Conservation (phyloP, 2,888 invertebrate genomes). For the Eretmocerus hayati region DNA sequence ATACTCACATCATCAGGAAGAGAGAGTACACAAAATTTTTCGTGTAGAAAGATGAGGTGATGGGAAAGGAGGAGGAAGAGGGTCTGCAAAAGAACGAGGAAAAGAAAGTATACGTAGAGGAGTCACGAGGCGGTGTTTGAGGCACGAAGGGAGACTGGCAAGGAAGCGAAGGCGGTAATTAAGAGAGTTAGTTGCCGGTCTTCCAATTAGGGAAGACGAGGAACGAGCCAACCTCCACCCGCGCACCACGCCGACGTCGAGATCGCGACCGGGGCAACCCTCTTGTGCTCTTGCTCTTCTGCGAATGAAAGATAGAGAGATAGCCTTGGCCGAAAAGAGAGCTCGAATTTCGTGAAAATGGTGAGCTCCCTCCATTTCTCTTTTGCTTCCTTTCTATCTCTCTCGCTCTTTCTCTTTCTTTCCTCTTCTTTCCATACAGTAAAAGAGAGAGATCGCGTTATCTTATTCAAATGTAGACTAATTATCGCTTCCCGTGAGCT, state of each 20-base stretch:
- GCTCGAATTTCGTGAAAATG: neutral
- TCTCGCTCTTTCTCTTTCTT: too few species aligned
- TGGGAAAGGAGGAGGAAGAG: neutral
- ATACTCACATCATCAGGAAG: too few species aligned
- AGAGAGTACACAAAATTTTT: too few species aligned
- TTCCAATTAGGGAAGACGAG: slow-evolving; percentile 42
- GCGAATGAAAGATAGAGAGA: neutral
- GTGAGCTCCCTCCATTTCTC: slow-evolving; percentile 1
- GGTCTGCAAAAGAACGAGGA: slow-evolving; percentile 10
- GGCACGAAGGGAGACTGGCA: slow-evolving; percentile 22
- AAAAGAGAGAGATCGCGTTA: slow-evolving; percentile 16
- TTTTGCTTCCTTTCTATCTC: slow-evolving; percentile 13
- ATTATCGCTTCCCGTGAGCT: slow-evolving; percentile 14
- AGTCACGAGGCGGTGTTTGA: slow-evolving; percentile 10
- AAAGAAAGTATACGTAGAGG: slow-evolving; percentile 9
- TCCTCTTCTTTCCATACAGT: too few species aligned
- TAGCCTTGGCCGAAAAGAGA: slow-evolving; percentile 12
- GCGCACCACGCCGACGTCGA: neutral
- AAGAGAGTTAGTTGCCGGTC: slow-evolving; percentile 51
- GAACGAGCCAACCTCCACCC: neutral
- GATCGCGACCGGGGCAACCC: too few species aligned
- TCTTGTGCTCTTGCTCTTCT: too few species aligned
- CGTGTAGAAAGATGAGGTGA: too few species aligned
- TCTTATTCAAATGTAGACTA: slow-evolving; percentile 18
- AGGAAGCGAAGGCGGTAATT: slow-evolving; percentile 49